These are phyloP conservation scores for Masnerella sp. DNA, from an alignment of 2,888 invertebrate species.

Conservation along the genomic window DNA sequence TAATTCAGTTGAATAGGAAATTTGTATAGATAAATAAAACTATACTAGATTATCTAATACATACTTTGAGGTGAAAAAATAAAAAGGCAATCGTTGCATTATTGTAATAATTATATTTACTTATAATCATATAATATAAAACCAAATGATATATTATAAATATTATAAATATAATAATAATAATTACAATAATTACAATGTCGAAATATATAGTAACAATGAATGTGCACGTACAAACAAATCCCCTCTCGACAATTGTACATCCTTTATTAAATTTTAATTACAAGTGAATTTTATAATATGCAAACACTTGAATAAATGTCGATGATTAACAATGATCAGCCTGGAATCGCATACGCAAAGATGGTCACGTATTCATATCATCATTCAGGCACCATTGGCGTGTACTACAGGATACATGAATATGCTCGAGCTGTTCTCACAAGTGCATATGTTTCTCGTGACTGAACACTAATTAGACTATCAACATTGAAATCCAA, in stretches of 20 bases:
- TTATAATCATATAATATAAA: slow-evolving; percentile 17
- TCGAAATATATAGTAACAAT: background rate
- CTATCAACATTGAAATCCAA: slow-evolving; percentile 40
- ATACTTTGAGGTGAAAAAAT: too few relatives aligned
- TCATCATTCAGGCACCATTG: slow-evolving; percentile 61
- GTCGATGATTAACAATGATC: slow-evolving; percentile 47
- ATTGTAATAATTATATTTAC: slow-evolving; percentile 17
- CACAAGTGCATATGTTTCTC: slow-evolving; percentile 45
- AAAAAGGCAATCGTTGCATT: too few relatives aligned
- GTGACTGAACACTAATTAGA: slow-evolving; percentile 45
- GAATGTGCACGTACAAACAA: slow-evolving; percentile 11
- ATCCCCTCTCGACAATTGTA: slow-evolving; percentile 24
- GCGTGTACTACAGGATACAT: slow-evolving; percentile 55
- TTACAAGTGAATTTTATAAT: slow-evolving; percentile 40
- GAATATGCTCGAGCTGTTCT: slow-evolving; percentile 28
- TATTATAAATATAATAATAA: slow-evolving; percentile 16
- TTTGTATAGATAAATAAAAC: too few relatives aligned
- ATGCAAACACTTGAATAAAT: slow-evolving; percentile 36
- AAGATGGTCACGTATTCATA: slow-evolving; percentile 51
- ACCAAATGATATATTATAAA: slow-evolving; percentile 5
- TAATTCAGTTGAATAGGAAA: too few relatives aligned
- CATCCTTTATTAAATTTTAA: slow-evolving; percentile 28
- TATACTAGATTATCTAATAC: too few relatives aligned
- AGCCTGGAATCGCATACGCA: slow-evolving; percentile 46
- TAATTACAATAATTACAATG: too few relatives aligned